These are phyloP conservation scores for Eulemur rufifrons DNA, from an alignment of 2,113 vertebrate species.

Conservation along the genomic window DNA sequence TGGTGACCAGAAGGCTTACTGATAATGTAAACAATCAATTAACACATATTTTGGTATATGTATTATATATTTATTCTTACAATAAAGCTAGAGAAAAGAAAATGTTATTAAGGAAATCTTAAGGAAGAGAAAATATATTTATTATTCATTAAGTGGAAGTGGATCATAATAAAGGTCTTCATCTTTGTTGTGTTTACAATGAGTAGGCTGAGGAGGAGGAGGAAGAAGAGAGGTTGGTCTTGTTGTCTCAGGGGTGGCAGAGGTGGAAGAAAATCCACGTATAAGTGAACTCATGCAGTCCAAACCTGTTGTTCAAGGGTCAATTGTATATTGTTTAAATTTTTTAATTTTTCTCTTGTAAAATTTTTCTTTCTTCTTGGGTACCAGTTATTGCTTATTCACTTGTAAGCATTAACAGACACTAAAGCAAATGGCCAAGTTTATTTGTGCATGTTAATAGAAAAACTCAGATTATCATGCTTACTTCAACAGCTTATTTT, in stretches of 20 bases:
- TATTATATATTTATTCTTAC: not conserved
- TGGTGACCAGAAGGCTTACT: not conserved
- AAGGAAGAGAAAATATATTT: not conserved
- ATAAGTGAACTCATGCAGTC: not conserved
- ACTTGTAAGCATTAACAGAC: not conserved
- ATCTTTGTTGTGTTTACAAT: not conserved
- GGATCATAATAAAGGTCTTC: not conserved
- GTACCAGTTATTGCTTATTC: not conserved
- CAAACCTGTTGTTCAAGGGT: not conserved
- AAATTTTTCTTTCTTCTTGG: constrained; percentile 26
- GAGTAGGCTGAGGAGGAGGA: not conserved
- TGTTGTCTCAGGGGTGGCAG: not conserved
- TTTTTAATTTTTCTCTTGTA: constrained; percentile 13
- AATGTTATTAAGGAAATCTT: not conserved
- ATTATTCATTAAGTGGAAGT: not conserved
- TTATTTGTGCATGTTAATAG: constrained; percentile 3
- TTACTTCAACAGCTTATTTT: constrained; percentile 56
- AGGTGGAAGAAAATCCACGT: not conserved
- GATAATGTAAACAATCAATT: not conserved
- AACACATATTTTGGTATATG: not conserved
- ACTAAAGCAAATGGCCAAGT: not conserved
- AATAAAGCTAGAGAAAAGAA: not conserved
- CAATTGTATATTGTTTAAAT: not conserved
- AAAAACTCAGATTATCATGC: constrained; percentile 47
- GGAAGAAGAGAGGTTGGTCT: not conserved